Base-by-base conservation (phyloP, 2,888 invertebrate species). In the Hoplodrina ambigua region DNA sequence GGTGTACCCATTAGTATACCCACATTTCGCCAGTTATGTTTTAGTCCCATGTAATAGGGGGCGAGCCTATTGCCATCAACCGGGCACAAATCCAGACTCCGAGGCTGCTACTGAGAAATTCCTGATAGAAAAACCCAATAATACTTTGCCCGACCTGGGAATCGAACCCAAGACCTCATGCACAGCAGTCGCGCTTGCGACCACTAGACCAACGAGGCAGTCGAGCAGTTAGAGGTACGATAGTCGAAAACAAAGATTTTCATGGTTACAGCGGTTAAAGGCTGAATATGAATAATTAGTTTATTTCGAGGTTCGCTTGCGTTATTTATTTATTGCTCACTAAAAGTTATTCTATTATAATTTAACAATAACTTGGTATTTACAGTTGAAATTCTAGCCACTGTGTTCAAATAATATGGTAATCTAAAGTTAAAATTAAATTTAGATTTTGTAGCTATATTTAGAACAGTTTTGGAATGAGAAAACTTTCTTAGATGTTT, bases 281-380 rank as follows among this genome's bases (percentile, higher is more conserved):
- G 41, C 37, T 52, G 15, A 63, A 44, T 44, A 52, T 10, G 19
- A 46, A 57, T 53, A 62, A 20, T 72, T 15, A n/a, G 20, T 74
- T 44, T 58, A 33, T 49, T 66, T 58, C 20, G 8, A 53, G 37
- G 52, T 53, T 30, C 19, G 4, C 20, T 58, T n/a, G 41, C 13
- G 15, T 66, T 66, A 44, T 58, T 41, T 46, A 41, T 58, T 44
- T 72, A 66, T 54, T 44, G 33, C 54, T 44, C 54, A 75, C 55
- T 60, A 10, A 55, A 46, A 55, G 25, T 19, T 56, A 67, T 55
- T 75, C 11, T 59, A 75, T 41, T 60, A 60, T 15, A 75, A 57
- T 57, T 20, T 52, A 60, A 69, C 41, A 58, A 63, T 69, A 58
- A 61, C 49, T 73, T 50, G 41, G 67, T n/a, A 69, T 37, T 49